Conservation (phyloP, 2,113 vertebrate genomes). For the Mormyrus iriodes region DNA sequence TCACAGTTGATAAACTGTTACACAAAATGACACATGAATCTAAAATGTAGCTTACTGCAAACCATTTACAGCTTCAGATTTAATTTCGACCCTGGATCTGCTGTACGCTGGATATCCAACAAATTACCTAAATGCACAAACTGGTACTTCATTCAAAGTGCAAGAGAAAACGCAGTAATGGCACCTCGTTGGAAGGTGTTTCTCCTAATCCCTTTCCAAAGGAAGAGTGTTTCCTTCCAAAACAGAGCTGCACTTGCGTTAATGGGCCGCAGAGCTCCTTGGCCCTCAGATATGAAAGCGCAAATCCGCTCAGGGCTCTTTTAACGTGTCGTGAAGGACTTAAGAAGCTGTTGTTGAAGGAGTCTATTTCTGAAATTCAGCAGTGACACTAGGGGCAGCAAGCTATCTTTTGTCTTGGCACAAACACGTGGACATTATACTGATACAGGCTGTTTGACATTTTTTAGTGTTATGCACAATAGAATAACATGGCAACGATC, state of each 20-base stretch:
- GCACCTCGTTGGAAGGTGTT: constrained; percentile 65
- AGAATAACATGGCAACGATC: constrained; percentile 46
- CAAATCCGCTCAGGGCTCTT: neutral
- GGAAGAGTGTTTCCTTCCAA: constrained; percentile 68
- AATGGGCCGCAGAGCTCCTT: constrained; percentile 23
- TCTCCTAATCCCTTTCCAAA: constrained; percentile 63
- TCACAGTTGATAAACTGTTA: neutral
- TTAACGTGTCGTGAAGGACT: neutral
- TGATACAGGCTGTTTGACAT: constrained; percentile 50
- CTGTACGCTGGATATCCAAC: neutral
- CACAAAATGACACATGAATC: neutral
- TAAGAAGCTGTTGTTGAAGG: neutral
- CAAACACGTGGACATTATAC: constrained; percentile 9
- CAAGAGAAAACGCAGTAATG: constrained; percentile 54
- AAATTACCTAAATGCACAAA: constrained; percentile 5
- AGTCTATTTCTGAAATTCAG: neutral
- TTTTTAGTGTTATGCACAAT: constrained; percentile 44
- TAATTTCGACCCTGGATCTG: neutral
- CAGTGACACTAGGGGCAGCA: constrained; percentile 26
- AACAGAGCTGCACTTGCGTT: constrained; percentile 27
- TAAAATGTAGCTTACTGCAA: neutral
- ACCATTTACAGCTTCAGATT: neutral
- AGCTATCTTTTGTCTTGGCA: constrained; percentile 40
- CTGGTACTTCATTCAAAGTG: neutral
- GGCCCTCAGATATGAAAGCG: neutral